These are phyloP conservation scores for Pomacea canaliculata DNA, from an alignment of 2,888 invertebrate species.

Conservation along the genomic window DNA sequence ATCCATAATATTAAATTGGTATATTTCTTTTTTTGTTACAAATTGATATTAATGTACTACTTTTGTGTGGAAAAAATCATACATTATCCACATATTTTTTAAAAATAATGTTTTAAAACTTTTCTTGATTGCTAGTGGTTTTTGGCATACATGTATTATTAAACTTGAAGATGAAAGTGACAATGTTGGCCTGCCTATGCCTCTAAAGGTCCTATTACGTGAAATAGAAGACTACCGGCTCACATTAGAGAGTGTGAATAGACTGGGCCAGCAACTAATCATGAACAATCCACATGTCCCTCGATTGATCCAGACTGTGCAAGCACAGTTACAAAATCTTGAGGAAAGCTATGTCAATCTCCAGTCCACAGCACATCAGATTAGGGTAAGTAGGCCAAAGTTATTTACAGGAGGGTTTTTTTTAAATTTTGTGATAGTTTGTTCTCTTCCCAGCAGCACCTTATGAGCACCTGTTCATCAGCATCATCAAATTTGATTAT, in stretches of 20 bases:
- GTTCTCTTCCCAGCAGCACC: not conserved
- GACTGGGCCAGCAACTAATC: slow-evolving; percentile 87
- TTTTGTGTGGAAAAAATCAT: too few relatives aligned
- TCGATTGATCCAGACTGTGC: slow-evolving; percentile 82
- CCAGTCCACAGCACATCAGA: slow-evolving; percentile 89
- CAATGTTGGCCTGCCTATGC: slow-evolving; percentile 70
- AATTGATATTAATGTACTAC: too few relatives aligned
- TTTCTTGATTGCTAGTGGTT: too few relatives aligned
- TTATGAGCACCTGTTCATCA: too few relatives aligned
- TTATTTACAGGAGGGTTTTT: not conserved
- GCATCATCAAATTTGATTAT: too few relatives aligned
- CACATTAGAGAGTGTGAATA: slow-evolving; percentile 84
- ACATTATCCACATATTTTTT: too few relatives aligned
- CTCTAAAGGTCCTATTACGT: slow-evolving; percentile 66
- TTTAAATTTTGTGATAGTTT: not conserved
- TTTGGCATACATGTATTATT: slow-evolving; percentile 76
- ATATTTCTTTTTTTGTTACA: too few relatives aligned
- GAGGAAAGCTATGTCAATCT: slow-evolving; percentile 93
- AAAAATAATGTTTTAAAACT: too few relatives aligned
- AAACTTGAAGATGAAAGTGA: slow-evolving; percentile 90
- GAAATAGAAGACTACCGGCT: slow-evolving; percentile 85
- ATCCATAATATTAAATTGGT: not conserved
- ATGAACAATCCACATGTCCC: slow-evolving; percentile 79
- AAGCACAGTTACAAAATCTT: slow-evolving; percentile 88
- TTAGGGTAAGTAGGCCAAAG: slow-evolving; percentile 74